phyloP scores from a whole-genome alignment of 2,113 vertebrate genomes.

The Rhinolophus ferrumequinum region DNA sequence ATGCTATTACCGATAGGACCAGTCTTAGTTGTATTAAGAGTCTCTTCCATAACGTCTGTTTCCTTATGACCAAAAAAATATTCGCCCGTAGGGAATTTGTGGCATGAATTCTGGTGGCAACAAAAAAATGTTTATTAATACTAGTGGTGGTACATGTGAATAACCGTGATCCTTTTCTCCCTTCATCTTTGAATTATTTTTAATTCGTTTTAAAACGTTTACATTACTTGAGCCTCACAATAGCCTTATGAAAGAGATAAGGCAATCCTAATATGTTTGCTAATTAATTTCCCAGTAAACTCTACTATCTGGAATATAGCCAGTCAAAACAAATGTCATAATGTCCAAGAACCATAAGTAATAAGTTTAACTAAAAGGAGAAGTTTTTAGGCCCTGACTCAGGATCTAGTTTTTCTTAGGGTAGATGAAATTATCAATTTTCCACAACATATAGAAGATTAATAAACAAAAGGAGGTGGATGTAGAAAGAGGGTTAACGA shows the following conservation, averaged over 20 bases:
- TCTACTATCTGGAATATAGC: background rate
- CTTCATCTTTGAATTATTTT: slow-evolving; percentile 10
- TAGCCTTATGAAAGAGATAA: background rate
- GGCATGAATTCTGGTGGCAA: background rate
- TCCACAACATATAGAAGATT: background rate
- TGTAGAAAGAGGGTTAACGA: background rate
- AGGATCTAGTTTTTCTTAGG: background rate
- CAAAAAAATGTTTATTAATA: background rate
- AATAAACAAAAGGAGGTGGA: background rate
- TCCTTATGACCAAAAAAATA: background rate
- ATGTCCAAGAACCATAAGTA: background rate
- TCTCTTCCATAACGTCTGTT: background rate
- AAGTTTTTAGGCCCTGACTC: background rate
- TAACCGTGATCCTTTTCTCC: background rate
- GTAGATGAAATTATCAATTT: background rate
- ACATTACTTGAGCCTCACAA: background rate
- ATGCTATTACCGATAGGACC: background rate
- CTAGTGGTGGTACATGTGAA: background rate
- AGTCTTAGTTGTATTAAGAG: background rate
- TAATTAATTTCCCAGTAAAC: background rate
- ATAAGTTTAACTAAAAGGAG: background rate
- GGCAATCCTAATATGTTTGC: background rate
- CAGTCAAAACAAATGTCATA: background rate
- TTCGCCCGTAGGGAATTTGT: background rate
- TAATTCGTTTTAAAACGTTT: background rate